Base-by-base conservation (phyloP, 1,140 invertebrate genomes). In the Ips typographus region DNA sequence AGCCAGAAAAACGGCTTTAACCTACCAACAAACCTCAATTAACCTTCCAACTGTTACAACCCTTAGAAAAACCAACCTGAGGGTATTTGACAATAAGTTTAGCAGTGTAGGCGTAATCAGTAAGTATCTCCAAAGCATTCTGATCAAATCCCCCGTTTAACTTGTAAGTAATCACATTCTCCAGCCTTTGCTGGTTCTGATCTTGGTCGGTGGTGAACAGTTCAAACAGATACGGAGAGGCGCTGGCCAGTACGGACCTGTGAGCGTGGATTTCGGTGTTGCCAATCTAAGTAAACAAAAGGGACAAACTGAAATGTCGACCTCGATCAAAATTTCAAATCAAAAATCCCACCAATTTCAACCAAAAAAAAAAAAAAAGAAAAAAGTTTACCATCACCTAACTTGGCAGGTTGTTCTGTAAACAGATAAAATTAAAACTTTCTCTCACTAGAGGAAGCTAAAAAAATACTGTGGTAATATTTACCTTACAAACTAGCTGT, bases 81-180 rank as follows among this genome's bases (percentile, higher is more conserved):
- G 77, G 70, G 57, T 81, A 80, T 5, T 79, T 77, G 47, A 83
- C 82, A 59, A 82, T 78, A 51, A 84, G 75, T 41, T 79, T 79
- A 2, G 80, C 82, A 72, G 92, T 93, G 80, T 95, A 95, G 40
- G 90, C 90, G 81, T 91, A 94, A 78, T 94, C 88, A 40, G 94
- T 84, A 4, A 94, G 82, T 66, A 86, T 86, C 69, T 90, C 86
- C 74, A 94, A 82, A 51, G 91, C 87, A 66, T 82, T 82, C 71
- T 85, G 85, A 72, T 90, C 87, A 72, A 90, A 85, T 41, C 86
- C 86, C n/a, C 85, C 87, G 75, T 86, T 88, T 65, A 93, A 77
- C 76, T 90, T 88, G 77, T 88, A 90, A 22, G 85, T 85, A 42
- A 86, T 77, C 39, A 83, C 76, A 72, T 84, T 83, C 65, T 83